These are phyloP conservation scores for Chironex yamaguchii DNA, from an alignment of 30 jellyfish, hydroid and myxozoan genomes.

Conservation along the genomic window DNA sequence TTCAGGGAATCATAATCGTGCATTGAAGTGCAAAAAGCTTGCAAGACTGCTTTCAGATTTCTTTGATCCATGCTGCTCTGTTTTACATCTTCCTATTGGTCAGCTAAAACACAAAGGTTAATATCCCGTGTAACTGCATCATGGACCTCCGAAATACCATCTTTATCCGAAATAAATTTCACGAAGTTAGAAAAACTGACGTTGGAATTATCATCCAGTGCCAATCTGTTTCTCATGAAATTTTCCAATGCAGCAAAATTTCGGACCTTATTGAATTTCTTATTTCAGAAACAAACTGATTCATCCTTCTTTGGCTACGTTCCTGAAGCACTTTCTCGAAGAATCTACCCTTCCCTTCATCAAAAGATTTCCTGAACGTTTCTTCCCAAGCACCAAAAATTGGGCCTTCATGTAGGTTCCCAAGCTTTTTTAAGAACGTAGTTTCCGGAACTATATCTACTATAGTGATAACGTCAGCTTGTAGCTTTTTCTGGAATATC, in stretches of 20 bases:
- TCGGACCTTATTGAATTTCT: conserved; percentile 35
- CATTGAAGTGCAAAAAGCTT: conserved; percentile 54
- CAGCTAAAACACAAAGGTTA: conserved; percentile 36
- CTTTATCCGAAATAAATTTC: conserved; percentile 25
- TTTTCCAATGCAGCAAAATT: conserved; percentile 17
- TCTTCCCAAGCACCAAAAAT: conserved; percentile 12
- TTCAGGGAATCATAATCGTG: conserved; percentile 50
- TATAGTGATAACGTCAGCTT: conserved; percentile 28
- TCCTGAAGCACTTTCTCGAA: conserved; percentile 35
- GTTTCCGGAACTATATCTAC: conserved; percentile 1
- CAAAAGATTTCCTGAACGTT: conserved; percentile 25
- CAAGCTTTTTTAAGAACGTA: conserved; percentile 21
- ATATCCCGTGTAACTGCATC: conserved; percentile 43
- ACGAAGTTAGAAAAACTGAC: conserved; percentile 38
- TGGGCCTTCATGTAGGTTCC: conserved; percentile 38
- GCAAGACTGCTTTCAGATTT: conserved; percentile 38
- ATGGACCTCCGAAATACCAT: conserved; percentile 20
- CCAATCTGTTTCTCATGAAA: conserved; percentile 39
- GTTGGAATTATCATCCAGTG: conserved; percentile 22
- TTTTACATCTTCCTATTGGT: conserved; percentile 48
- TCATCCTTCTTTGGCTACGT: conserved; percentile 48
- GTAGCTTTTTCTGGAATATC: conserved; percentile 28
- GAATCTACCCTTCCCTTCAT: conserved; percentile 47
- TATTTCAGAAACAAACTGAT: conserved; percentile 52
- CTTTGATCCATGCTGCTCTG: conserved; percentile 51